A percentile compares a stretch with the other conserved stretches of the same genome.
Evolutionary conservation across 2,113 vertebrate genomes (phyloP).

Genomic region (Saccopteryx bilineata): DNA sequence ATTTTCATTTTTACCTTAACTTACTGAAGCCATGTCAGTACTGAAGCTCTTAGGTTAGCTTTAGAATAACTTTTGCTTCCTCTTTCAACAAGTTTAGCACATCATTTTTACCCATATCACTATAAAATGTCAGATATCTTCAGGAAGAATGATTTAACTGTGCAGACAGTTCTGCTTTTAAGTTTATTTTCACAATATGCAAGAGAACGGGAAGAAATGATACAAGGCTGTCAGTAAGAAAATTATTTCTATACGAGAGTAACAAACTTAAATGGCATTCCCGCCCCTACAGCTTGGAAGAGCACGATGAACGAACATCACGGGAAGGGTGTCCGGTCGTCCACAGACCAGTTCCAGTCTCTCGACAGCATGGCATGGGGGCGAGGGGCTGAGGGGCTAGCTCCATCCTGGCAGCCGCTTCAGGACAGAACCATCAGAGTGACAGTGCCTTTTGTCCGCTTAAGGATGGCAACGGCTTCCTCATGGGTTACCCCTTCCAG

Average conservation of each 20-base stretch:
- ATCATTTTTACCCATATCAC: constrained; percentile 19
- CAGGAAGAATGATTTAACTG: constrained; percentile 58
- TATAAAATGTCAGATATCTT: constrained; percentile 45
- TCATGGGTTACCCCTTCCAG: constrained; percentile 98
- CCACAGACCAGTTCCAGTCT: constrained; percentile 46
- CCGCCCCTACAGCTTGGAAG: constrained; percentile 30
- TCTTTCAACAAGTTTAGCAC: neutral
- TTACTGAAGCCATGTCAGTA: neutral
- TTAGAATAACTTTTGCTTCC: constrained; percentile 43
- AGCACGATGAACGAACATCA: constrained; percentile 43
- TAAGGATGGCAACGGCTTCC: constrained; percentile 96
- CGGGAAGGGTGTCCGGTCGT: neutral
- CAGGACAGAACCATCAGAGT: constrained; percentile 96
- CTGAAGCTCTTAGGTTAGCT: neutral
- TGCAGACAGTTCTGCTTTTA: neutral
- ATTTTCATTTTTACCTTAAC: constrained; percentile 39
- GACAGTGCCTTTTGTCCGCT: constrained; percentile 96
- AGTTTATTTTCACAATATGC: constrained; percentile 4
- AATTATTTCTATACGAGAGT: constrained; percentile 72
- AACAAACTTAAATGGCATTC: constrained; percentile 58
- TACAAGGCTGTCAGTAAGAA: neutral
- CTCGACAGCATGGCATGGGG: constrained; percentile 27
- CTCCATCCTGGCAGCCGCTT: constrained; percentile 56
- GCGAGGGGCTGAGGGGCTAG: neutral
- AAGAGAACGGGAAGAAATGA: constrained; percentile 42